Evolutionary conservation across 2,113 vertebrate species (phyloP), one percentile per base, ranked within the genome.

Genomic region (Aplodontia rufa): DNA sequence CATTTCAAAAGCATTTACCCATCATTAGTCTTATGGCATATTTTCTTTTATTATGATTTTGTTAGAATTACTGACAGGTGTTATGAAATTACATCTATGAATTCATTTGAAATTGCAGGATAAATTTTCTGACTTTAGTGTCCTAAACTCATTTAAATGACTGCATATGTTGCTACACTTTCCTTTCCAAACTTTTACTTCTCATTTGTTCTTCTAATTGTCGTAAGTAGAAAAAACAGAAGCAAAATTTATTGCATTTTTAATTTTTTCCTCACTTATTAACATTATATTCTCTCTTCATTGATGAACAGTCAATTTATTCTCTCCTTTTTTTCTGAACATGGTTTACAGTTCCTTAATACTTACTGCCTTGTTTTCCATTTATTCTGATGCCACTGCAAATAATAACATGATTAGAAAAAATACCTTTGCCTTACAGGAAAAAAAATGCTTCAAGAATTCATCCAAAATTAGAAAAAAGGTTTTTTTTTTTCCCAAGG

Each of bases 11-110:
- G 28, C 45, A 78, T 93, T 92, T 96, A 85, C 8, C 30, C 45
- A 32, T 75, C 51, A 72, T 93, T 97, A 95, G 40, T 91, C n/a
- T 96, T 94, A 93, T 87, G 64, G 13, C 64, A 71, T 90, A 87
- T 90, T 92, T 91, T 91, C 30, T 86, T 94, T 92, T 80, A 94
- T 89, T 93, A 90, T 91, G 60, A 90, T 40, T 96, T 80, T 96
- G 53, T 96, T 82, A 94, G 42, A 28, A 87, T 94, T 84, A 81
- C 53, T 90, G 90, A 90, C 76, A 97, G 64, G 53, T 93, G 78
- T 92, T 93, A 58, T 96, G 60, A 97, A 92, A 88, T 96, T 93
- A 87, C 9, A 95, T 19, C 58, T 79, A 84, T 97, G 58, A 87
- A 92, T 94, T 96, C 47, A 79, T 58, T 91, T 96, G 87, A 72